Evolutionary conservation across 2,888 invertebrate species (phyloP).

Genomic region (Crematogaster levior): DNA sequence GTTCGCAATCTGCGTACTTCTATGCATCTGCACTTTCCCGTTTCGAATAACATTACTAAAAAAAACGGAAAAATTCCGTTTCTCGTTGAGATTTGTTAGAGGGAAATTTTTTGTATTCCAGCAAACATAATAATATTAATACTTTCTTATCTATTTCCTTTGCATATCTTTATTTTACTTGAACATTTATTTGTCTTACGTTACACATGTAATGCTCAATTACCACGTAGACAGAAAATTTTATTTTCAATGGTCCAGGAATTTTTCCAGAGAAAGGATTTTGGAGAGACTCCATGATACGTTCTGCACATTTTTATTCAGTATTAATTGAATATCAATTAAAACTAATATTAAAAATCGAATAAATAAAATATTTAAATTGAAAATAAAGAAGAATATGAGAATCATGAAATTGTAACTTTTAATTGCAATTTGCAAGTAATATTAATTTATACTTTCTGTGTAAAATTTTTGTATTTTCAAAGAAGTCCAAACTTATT

Average conservation of each 20-base stretch:
- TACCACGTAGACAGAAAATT: not conserved
- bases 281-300: not conserved
- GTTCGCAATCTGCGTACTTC: not conserved
- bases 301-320: not conserved
- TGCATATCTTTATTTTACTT: not conserved
- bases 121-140: not conserved
- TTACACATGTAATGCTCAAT: not conserved
- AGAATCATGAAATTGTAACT: not conserved
- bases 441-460: not conserved
- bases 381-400: not conserved
- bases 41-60: not conserved
- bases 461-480: not conserved
- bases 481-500: slow-evolving; percentile 17
- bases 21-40: not conserved
- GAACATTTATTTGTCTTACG: not conserved
- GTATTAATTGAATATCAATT: not conserved
- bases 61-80: not conserved
- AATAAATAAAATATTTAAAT: not conserved
- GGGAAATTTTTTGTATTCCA: not conserved
- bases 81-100: not conserved
- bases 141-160: not conserved
- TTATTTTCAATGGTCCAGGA: not conserved
- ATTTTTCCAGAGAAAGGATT: not conserved
- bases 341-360: not conserved
- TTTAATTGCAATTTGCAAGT: slow-evolving; percentile 11